A percentile compares a stretch with the other conserved stretches of the same genome.
These are phyloP conservation scores for Tetragonula carbonaria DNA, from an alignment of 2,888 invertebrate species.

Conservation along the genomic window DNA sequence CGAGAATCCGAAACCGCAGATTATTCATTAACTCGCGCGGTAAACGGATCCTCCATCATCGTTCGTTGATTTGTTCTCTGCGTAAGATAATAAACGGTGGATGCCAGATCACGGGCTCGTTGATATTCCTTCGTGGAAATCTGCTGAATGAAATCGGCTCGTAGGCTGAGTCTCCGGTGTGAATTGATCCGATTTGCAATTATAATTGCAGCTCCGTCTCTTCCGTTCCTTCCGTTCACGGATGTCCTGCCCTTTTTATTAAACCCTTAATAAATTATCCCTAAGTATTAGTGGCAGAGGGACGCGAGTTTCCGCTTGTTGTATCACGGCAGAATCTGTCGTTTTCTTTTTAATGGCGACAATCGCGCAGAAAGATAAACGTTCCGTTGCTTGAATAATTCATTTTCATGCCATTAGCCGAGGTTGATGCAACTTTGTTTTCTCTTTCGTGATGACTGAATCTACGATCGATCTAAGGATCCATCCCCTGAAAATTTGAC, in stretches of 20 bases:
- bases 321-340: not conserved
- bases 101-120: slow-evolving; percentile 38
- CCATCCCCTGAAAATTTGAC: no score
- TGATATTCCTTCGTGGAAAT: slow-evolving; percentile 42
- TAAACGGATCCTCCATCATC: slow-evolving; percentile 69
- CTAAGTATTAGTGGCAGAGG: not conserved
- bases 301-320: not conserved
- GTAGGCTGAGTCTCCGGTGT: not conserved
- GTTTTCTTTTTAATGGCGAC: no score
- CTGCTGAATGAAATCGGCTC: slow-evolving; percentile 14
- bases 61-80: slow-evolving; percentile 61
- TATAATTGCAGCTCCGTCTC: slow-evolving; percentile 1
- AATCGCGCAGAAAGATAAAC: not conserved
- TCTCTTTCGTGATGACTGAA: no score
- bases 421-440: no score
- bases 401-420: not conserved
- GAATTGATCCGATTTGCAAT: slow-evolving; percentile 14
- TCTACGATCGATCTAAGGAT: no score
- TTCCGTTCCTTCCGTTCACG: no score
- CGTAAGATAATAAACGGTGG: slow-evolving; percentile 68
- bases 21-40: slow-evolving; percentile 67
- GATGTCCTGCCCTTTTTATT: not conserved
- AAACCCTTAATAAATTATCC: not conserved
- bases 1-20: slow-evolving; percentile 65
- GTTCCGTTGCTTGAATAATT: not conserved